Percentiles rank a stretch among this genome's conserved stretches.
Conservation (phyloP, 2,888 invertebrate genomes). For the Phragmatobia fuliginosa region DNA sequence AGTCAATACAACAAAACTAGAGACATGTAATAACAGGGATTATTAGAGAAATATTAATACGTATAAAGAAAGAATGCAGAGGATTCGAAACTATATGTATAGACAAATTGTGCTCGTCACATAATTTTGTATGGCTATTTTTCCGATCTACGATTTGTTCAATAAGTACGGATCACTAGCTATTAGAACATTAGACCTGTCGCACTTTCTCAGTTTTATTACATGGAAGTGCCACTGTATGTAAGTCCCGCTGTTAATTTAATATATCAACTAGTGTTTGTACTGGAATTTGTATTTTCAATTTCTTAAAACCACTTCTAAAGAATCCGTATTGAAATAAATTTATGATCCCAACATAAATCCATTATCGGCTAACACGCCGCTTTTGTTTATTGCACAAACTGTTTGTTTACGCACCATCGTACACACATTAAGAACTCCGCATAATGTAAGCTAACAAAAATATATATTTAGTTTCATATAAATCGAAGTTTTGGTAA, state of each 20-base stretch:
- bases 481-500: background rate
- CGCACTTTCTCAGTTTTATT: background rate
- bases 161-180: too few relatives aligned
- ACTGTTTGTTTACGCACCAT: slow-evolving; percentile 19
- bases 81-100: too few relatives aligned
- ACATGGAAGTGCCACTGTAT: background rate
- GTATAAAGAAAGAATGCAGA: too few relatives aligned
- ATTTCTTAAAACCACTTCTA: background rate
- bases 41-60: too few relatives aligned
- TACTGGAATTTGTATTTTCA: background rate
- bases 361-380: slow-evolving; percentile 5
- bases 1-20: too few relatives aligned
- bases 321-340: background rate
- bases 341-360: slow-evolving; percentile 10
- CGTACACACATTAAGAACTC: slow-evolving; percentile 39
- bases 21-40: too few relatives aligned
- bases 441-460: background rate
- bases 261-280: background rate
- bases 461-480: background rate
- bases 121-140: too few relatives aligned
- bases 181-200: too few relatives aligned
- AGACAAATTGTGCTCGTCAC: too few relatives aligned
- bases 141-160: too few relatives aligned
- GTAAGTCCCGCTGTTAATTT: too few relatives aligned
- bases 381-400: slow-evolving; percentile 15